Evolutionary conservation across 2,113 vertebrate species (phyloP), one percentile per base, ranked within the genome.

Genomic region (Malurus melanocephalus): DNA sequence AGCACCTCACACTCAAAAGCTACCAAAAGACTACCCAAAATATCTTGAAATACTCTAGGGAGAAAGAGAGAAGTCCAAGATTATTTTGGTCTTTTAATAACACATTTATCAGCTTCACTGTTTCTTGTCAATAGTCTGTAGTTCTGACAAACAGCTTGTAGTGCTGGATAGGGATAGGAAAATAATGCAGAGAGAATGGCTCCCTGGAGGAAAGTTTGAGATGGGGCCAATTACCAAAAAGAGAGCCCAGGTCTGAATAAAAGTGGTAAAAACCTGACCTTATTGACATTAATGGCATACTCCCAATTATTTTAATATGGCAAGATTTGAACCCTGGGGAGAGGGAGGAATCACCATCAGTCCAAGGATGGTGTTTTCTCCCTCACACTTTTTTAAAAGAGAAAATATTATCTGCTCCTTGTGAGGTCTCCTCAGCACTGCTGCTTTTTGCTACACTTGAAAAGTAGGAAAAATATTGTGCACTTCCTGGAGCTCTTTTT

Each of bases 281-380:
- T 52, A 38, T 27, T 94, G 85, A 87, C 64, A 59, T 82, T 91
- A 84, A 60, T 60, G 68, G 35, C 80, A 77, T 64, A 75, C 16
- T 84, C 62, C 46, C 51, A 79, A 85, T 90, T 87, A 91, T 76
- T 93, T 95, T 91, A 86, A 66, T 91, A 77, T 19, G 30, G 56
- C 45, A 82, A 46, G n/a, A 59, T 76, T 87, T 91, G 74, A 85
- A 1, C 28, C 78, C 86, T 56, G 52, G 17, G 15, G 67, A 93
- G 67, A 80, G 35, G 26, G 8, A 87, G 46, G 62, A 79, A 46
- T 59, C 64, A 26, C 9, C 13, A 32, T 45, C 48, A 74, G 5
- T 8, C 11, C 72, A 80, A 43, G 28, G 23, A 87, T 90, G 67
- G 28, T 73, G 9, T 32, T 88, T 88, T 48, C 55, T 56, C 13